A percentile compares a stretch with the other conserved stretches of the same genome.
phyloP scores from a whole-genome alignment of 2,797 vertebrate genomes.

The Tokudaia tokunoshimensis region DNA sequence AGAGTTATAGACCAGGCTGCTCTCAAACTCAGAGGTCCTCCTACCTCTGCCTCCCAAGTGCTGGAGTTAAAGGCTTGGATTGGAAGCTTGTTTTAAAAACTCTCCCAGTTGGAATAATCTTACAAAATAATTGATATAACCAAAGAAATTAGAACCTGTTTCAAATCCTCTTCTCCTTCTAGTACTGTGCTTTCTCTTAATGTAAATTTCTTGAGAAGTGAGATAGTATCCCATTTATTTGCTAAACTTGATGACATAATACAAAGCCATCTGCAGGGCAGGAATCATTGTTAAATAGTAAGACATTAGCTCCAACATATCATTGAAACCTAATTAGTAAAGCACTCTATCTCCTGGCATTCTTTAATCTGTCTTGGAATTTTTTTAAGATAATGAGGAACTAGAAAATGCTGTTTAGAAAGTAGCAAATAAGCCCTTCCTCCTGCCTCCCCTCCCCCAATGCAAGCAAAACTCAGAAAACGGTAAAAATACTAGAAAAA shows the following conservation, averaged over 20 bases:
- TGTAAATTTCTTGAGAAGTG: neutral
- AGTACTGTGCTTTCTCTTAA: neutral
- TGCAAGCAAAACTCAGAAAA: constrained; percentile 11
- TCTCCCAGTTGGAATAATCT: neutral
- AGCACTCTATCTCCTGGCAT: neutral
- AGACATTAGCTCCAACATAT: neutral
- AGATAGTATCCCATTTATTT: neutral
- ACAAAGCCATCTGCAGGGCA: neutral
- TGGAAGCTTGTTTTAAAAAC: neutral
- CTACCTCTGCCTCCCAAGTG: neutral
- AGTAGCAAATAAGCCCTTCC: neutral
- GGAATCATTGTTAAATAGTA: neutral
- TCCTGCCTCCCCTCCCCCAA: neutral
- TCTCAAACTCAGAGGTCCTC: neutral
- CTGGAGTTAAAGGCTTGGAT: neutral
- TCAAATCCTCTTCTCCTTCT: neutral
- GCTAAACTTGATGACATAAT: neutral
- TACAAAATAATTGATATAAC: neutral
- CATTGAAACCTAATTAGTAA: neutral
- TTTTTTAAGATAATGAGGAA: neutral
- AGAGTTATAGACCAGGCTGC: neutral
- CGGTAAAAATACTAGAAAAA: neutral
- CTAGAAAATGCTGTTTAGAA: neutral
- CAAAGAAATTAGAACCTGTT: neutral
- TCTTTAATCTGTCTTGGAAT: neutral